These are phyloP conservation scores for Zaprionus bogoriensis DNA, from an alignment of 2,888 invertebrate genomes.

Conservation along the genomic window DNA sequence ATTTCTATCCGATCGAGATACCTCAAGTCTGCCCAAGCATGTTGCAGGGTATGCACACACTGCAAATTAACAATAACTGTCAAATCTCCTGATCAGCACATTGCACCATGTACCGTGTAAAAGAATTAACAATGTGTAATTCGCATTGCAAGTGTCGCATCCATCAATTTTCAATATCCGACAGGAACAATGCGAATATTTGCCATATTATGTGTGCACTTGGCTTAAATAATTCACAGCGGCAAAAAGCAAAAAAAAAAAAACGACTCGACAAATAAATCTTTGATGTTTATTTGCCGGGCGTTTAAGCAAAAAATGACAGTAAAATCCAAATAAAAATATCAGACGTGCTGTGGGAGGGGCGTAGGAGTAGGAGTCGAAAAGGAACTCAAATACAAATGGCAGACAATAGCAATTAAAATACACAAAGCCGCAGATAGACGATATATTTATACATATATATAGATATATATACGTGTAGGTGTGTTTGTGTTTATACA, in stretches of 20 bases:
- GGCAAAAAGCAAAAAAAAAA: background rate
- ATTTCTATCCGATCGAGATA: no score
- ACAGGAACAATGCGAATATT: conserved; percentile 35
- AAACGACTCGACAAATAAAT: conserved; percentile 24
- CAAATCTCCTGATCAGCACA: background rate
- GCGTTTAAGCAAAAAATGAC: conserved; percentile 20
- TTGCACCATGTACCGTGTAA: background rate
- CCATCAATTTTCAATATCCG: conserved; percentile 31
- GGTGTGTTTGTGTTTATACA: no score
- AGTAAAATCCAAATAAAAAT: conserved; percentile 2
- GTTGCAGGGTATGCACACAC: no score
- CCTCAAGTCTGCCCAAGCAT: no score
- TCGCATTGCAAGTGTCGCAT: conserved; percentile 19
- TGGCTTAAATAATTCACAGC: conserved; percentile 34
- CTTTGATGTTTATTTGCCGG: conserved; percentile 25
- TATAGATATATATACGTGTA: conserved; percentile 1
- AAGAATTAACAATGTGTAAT: conserved; percentile 11
- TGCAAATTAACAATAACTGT: background rate
- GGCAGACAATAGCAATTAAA: conserved; percentile 46
- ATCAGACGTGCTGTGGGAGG: background rate
- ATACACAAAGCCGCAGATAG: conserved; percentile 29
- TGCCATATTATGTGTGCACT: conserved; percentile 15
- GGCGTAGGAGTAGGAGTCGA: background rate
- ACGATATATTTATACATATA: background rate
- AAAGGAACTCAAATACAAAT: conserved; percentile 13